phyloP scores from a whole-genome alignment of 2,113 vertebrate species.

The Choloepus hoffmanni region DNA sequence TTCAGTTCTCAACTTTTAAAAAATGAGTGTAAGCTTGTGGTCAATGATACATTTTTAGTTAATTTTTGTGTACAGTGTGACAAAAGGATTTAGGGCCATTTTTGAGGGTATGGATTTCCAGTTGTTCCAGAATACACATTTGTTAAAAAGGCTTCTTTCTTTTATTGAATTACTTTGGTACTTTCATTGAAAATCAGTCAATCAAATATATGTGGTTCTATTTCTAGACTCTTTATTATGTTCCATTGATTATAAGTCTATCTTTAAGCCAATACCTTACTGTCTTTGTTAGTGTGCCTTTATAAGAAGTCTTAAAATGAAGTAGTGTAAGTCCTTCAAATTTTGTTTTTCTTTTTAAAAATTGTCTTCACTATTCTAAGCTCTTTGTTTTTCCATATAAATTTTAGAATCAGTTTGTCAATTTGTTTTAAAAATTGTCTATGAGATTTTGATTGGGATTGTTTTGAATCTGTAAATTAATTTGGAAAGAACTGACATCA shows the following conservation, averaged over 20 bases:
- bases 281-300: not conserved
- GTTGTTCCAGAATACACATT: not conserved
- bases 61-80: not conserved
- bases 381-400: conserved; percentile 2
- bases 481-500: not conserved
- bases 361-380: not conserved
- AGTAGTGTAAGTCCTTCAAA: not conserved
- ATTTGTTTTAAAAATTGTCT: not conserved
- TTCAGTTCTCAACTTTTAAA: conserved; percentile 22
- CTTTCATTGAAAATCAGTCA: not conserved
- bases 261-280: not conserved
- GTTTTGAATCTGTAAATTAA: not conserved
- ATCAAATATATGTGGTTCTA: not conserved
- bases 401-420: not conserved
- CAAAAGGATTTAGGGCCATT: not conserved
- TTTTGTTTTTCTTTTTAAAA: conserved; percentile 40
- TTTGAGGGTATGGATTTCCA: not conserved
- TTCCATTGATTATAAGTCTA: not conserved
- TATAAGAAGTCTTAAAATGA: conserved; percentile 25
- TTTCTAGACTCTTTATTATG: not conserved
- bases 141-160: conserved; percentile 1
- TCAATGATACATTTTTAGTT: conserved; percentile 33
- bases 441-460: conserved; percentile 15
- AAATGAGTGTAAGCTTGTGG: not conserved
- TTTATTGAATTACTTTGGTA: not conserved